Evolutionary conservation across 2,888 invertebrate species (phyloP).

Genomic region (Callinectes sapidus): DNA sequence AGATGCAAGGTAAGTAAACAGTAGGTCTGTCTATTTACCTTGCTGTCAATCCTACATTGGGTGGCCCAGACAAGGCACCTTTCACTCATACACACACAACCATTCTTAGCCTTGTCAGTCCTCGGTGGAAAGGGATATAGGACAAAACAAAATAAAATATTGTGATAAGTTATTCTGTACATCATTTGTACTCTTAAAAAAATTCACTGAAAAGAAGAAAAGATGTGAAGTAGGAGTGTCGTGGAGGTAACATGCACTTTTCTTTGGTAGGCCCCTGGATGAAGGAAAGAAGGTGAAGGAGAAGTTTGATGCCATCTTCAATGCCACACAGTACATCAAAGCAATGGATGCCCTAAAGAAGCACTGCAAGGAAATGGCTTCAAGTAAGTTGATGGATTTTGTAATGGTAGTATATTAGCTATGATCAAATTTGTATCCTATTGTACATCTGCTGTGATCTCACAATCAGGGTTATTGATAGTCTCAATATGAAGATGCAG

Average conservation of each 20-base stretch:
- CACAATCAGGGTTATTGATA: too few species aligned
- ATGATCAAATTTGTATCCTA: background rate
- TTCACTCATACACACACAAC: too few species aligned
- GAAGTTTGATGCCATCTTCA: slow-evolving; percentile 98
- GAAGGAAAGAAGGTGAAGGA: slow-evolving; percentile 95
- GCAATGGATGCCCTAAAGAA: slow-evolving; percentile 85
- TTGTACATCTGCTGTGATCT: too few species aligned
- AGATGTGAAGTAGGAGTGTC: background rate
- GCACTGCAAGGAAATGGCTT: slow-evolving; percentile 73
- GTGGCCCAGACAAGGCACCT: too few species aligned
- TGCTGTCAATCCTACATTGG: too few species aligned
- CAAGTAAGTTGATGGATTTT: slow-evolving; percentile 43
- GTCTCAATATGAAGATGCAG: background rate
- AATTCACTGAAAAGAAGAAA: background rate
- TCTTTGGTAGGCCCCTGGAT: slow-evolving; percentile 84
- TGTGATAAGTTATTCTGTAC: too few species aligned
- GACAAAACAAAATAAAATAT: too few species aligned
- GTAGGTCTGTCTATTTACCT: too few species aligned
- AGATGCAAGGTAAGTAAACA: too few species aligned
- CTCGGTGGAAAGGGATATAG: too few species aligned
- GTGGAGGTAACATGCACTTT: background rate
- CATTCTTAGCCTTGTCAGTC: too few species aligned
- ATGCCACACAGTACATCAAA: slow-evolving; percentile 93
- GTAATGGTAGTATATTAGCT: background rate
- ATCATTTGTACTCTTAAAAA: too few species aligned